Conservation (phyloP, 2,113 vertebrate species). For the Sapayoa aenigma region DNA sequence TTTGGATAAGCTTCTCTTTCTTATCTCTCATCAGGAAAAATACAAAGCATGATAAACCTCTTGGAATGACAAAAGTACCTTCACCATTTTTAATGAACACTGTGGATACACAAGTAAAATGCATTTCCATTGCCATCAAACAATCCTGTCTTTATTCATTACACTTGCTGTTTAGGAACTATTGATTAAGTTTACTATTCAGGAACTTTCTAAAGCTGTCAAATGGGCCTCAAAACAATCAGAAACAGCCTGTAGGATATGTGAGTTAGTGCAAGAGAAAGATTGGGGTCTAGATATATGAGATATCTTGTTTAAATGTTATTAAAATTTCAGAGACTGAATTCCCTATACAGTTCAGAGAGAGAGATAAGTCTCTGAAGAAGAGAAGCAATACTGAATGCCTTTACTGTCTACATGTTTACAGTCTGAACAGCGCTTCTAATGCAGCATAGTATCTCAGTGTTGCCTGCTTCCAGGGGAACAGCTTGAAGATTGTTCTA, state of each 20-base stretch:
- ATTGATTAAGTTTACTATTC: not conserved
- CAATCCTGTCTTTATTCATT: not conserved
- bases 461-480: not conserved
- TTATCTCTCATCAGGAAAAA: not conserved
- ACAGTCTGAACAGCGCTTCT: not conserved
- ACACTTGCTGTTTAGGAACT: not conserved
- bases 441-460: not conserved
- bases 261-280: not conserved
- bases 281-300: not conserved
- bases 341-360: not conserved
- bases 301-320: not conserved
- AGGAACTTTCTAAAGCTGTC: not conserved
- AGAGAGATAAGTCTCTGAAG: not conserved
- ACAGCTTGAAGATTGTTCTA: not conserved
- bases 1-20: not conserved
- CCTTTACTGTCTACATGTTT: not conserved
- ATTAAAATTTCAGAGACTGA: not conserved
- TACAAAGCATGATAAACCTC: not conserved
- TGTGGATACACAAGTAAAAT: not conserved
- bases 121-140: not conserved
- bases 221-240: not conserved
- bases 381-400: not conserved
- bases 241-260: not conserved
- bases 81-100: not conserved
- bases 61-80: not conserved